A percentile compares a stretch with the other conserved stretches of the same genome.
Conservation (phyloP, 2,888 invertebrate species). For the Steinernema hermaphroditum region DNA sequence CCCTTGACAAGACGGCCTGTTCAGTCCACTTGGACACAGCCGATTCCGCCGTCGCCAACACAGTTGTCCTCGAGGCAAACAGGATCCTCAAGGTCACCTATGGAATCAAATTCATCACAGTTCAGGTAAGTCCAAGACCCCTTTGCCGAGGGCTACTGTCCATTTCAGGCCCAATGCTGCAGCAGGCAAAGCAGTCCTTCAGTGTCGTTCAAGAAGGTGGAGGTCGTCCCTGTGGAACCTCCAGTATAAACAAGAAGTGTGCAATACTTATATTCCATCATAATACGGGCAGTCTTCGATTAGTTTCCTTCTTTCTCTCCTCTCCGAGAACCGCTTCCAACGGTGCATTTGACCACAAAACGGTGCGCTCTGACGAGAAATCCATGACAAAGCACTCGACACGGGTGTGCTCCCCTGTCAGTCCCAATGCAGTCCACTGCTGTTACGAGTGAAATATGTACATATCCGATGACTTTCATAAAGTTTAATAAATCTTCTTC, state of each 20-base stretch:
- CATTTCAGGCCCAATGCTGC: slow-evolving; percentile 14
- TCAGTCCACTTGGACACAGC: slow-evolving; percentile 86
- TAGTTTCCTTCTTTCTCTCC: slow-evolving; percentile 11
- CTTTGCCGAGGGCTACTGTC: too few species aligned
- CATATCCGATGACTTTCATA: too few species aligned
- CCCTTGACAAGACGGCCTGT: slow-evolving; percentile 89
- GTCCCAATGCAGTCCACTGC: too few species aligned
- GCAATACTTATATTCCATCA: not conserved
- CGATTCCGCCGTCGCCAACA: slow-evolving; percentile 37
- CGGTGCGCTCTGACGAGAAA: not conserved
- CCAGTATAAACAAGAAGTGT: not conserved
- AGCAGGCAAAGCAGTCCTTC: slow-evolving; percentile 16
- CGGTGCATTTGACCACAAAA: not conserved
- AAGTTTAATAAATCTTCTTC: too few species aligned
- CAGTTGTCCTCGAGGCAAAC: slow-evolving; percentile 40
- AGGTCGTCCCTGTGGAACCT: not conserved
- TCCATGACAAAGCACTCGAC: slow-evolving; percentile 22
- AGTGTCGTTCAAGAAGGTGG: slow-evolving; percentile 13
- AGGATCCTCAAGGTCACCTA: slow-evolving; percentile 43
- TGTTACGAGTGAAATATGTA: too few species aligned
- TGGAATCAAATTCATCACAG: slow-evolving; percentile 45
- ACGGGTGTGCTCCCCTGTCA: slow-evolving; percentile 8
- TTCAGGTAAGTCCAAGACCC: slow-evolving; percentile 34
- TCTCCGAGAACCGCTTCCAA: not conserved
- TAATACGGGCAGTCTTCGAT: slow-evolving; percentile 13